phyloP scores from a whole-genome alignment of 2,797 vertebrate species.

The Malurus splendens region DNA sequence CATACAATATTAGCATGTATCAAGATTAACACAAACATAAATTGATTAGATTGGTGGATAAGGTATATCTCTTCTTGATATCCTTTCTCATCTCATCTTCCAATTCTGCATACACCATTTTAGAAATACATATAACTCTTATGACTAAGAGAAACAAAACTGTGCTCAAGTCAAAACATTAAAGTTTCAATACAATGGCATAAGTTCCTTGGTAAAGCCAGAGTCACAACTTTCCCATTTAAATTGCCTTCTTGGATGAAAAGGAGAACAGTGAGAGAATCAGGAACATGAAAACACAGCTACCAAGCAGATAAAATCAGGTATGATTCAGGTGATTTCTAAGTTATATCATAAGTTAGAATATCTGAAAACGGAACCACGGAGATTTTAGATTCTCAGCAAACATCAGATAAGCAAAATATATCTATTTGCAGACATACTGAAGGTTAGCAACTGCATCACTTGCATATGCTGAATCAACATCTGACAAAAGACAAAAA shows the following conservation, averaged over 20 bases:
- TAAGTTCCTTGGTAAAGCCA: neutral
- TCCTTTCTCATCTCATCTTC: neutral
- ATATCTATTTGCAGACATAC: neutral
- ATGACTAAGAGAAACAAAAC: neutral
- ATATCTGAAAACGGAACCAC: neutral
- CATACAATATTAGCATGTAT: neutral
- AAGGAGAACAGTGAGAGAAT: neutral
- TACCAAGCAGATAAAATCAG: neutral
- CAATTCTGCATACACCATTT: fast-evolving
- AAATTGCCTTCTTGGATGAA: neutral
- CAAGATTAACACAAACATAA: neutral
- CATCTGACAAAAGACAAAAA: neutral
- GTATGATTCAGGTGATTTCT: neutral
- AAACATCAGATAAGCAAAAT: neutral
- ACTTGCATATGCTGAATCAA: neutral
- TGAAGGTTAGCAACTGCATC: neutral
- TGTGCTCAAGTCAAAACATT: neutral
- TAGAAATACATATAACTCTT: neutral
- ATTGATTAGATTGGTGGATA: neutral
- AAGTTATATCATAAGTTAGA: neutral
- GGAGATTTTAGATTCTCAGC: neutral
- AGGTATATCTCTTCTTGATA: neutral
- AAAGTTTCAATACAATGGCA: neutral
- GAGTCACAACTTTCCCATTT: neutral
- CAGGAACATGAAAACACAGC: neutral